Conservation (phyloP, 2,113 vertebrate species). For the Piprites chloris region DNA sequence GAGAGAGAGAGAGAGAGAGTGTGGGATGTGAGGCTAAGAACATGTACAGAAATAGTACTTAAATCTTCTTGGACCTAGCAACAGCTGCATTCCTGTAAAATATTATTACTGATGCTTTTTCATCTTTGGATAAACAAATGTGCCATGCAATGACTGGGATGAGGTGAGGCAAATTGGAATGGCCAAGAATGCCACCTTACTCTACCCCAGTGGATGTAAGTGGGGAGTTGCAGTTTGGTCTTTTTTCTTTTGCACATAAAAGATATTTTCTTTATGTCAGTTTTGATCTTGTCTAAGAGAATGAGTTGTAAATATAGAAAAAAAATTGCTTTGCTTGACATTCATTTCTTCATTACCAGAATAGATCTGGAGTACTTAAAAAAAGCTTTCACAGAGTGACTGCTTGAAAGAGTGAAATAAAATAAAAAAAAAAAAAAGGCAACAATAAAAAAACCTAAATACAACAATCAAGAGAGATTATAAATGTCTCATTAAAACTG, state of each 20-base stretch:
- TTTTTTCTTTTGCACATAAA: background rate
- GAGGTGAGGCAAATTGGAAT: background rate
- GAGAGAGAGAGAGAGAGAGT: background rate
- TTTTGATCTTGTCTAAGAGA: conserved; percentile 3
- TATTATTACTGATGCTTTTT: background rate
- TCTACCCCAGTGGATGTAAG: background rate
- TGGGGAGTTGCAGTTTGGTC: background rate
- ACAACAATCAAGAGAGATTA: conserved; percentile 38
- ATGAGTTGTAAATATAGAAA: conserved; percentile 42
- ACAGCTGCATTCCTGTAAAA: background rate
- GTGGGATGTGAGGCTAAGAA: background rate
- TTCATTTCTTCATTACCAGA: conserved; percentile 49
- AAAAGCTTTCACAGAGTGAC: conserved; percentile 14
- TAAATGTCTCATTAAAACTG: conserved; percentile 9
- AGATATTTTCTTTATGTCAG: conserved; percentile 3
- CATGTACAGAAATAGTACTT: background rate
- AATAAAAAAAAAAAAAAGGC: background rate
- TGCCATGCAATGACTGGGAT: background rate
- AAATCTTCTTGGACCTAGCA: background rate
- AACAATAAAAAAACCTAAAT: conserved; percentile 20
- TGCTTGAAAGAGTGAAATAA: conserved; percentile 23
- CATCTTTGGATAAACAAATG: background rate
- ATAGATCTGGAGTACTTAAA: conserved; percentile 40
- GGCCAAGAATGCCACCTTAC: background rate
- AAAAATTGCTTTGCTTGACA: conserved; percentile 43